These are phyloP conservation scores for Apoderus coryli DNA, from an alignment of 2,888 invertebrate genomes.

Conservation along the genomic window DNA sequence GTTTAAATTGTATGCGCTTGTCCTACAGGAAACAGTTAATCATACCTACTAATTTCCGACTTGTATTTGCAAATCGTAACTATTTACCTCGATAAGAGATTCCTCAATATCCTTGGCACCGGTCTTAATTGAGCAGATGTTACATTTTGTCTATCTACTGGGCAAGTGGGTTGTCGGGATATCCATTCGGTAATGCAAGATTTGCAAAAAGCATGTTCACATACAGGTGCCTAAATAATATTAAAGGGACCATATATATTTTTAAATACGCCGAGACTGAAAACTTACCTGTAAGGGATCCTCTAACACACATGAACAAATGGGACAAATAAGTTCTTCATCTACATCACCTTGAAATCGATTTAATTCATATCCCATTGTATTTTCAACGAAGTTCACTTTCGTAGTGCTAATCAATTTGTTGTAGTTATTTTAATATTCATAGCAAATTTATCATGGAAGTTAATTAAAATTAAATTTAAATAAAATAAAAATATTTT, in stretches of 20 bases:
- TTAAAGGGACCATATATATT: conserved; percentile 8
- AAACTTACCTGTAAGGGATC: conserved; percentile 77
- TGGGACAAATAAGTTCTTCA: conserved; percentile 91
- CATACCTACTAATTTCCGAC: no score
- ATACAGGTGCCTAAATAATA: conserved; percentile 64
- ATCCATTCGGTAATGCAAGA: conserved; percentile 93
- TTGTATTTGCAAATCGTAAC: no score
- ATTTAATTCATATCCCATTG: conserved; percentile 89
- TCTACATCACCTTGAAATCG: conserved; percentile 93
- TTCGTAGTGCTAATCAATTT: no score
- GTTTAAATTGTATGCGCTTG: no score
- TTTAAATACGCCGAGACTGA: conserved; percentile 15
- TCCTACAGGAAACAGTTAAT: no score
- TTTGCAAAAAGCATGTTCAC: conserved; percentile 93
- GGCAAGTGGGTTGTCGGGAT: conserved; percentile 84
- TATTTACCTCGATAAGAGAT: conserved; percentile 68
- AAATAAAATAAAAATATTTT: no score
- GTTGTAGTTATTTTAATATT: no score
- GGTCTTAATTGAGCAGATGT: conserved; percentile 80
- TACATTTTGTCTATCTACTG: conserved; percentile 82
- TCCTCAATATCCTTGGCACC: conserved; percentile 85
- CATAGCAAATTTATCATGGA: no score
- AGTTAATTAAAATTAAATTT: no score
- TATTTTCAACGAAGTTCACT: conserved; percentile 12
- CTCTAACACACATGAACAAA: conserved; percentile 89